These are phyloP conservation scores for Petrophora chlorosata DNA, from an alignment of 2,888 invertebrate genomes.

Conservation along the genomic window DNA sequence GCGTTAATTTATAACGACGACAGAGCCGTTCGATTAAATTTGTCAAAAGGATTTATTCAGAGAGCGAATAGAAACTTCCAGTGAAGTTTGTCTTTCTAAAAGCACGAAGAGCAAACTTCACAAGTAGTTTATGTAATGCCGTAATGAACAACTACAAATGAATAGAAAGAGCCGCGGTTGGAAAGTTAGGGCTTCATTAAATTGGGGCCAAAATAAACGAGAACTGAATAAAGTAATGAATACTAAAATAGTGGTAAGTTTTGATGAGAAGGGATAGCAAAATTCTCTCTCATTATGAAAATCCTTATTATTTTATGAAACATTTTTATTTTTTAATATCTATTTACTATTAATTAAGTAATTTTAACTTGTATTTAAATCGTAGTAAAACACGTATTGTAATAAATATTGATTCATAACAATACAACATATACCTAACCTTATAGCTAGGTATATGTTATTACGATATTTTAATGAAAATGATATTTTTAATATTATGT, in stretches of 20 bases:
- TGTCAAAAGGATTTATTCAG: slow-evolving; percentile 34
- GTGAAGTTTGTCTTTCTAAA: slow-evolving; percentile 25
- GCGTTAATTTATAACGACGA: slow-evolving; percentile 32
- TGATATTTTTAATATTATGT: too few species aligned
- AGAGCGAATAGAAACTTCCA: slow-evolving; percentile 23
- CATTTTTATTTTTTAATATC: too few species aligned
- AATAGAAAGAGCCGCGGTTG: slow-evolving; percentile 1
- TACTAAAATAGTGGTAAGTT: slow-evolving; percentile 1
- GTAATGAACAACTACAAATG: slow-evolving; percentile 17
- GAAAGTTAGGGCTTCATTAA: slow-evolving; percentile 12
- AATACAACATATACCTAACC: too few species aligned
- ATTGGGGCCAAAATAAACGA: slow-evolving; percentile 9
- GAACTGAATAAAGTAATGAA: slow-evolving; percentile 8
- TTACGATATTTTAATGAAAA: too few species aligned
- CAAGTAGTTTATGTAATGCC: slow-evolving; percentile 24
- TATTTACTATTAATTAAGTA: too few species aligned
- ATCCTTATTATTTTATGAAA: too few species aligned
- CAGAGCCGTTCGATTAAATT: slow-evolving; percentile 30
- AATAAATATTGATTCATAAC: too few species aligned
- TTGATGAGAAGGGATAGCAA: slow-evolving; percentile 4
- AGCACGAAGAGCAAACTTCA: slow-evolving; percentile 14
- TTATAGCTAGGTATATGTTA: too few species aligned
- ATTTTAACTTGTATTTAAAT: too few species aligned
- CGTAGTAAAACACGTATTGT: too few species aligned
- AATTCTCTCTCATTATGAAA: neutral